A percentile compares a stretch with the other conserved stretches of the same genome.
These are phyloP conservation scores for Boulengeromyrus knoepffleri DNA, from an alignment of 2,113 vertebrate genomes.

Conservation along the genomic window DNA sequence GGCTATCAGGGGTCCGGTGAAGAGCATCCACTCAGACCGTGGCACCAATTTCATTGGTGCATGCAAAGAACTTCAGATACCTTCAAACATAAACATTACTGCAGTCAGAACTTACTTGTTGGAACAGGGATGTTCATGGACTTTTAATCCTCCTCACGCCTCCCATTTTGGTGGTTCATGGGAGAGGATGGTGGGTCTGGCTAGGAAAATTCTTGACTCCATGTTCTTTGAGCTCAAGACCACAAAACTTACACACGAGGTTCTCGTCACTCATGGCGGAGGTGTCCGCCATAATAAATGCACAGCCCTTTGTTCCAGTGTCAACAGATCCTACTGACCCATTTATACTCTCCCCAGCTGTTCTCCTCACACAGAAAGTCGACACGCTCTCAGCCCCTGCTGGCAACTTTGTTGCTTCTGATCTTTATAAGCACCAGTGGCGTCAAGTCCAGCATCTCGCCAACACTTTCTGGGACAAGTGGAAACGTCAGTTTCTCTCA, in stretches of 20 bases:
- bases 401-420: too few relatives aligned
- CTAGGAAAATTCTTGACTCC: not conserved
- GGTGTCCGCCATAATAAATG: not conserved
- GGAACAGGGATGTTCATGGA: not conserved
- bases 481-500: too few relatives aligned
- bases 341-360: slow-evolving; percentile 8
- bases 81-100: not conserved
- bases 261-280: slow-evolving; percentile 1
- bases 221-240: too few relatives aligned
- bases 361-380: too few relatives aligned
- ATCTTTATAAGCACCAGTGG: too few relatives aligned
- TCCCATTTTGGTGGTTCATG: not conserved
- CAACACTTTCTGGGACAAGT: too few relatives aligned
- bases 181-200: not conserved
- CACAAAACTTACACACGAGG: not conserved
- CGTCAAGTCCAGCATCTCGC: too few relatives aligned
- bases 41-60: slow-evolving; percentile 10
- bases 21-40: not conserved
- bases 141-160: not conserved
- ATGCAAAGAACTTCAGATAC: slow-evolving; percentile 5
- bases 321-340: not conserved
- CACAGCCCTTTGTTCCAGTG: not conserved
- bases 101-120: not conserved
- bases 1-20: not conserved
- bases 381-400: too few relatives aligned